A percentile compares a stretch with the other conserved stretches of the same genome.
Evolutionary conservation across 2,113 vertebrate species (phyloP).

Genomic region (Megaleporinus macrocephalus): DNA sequence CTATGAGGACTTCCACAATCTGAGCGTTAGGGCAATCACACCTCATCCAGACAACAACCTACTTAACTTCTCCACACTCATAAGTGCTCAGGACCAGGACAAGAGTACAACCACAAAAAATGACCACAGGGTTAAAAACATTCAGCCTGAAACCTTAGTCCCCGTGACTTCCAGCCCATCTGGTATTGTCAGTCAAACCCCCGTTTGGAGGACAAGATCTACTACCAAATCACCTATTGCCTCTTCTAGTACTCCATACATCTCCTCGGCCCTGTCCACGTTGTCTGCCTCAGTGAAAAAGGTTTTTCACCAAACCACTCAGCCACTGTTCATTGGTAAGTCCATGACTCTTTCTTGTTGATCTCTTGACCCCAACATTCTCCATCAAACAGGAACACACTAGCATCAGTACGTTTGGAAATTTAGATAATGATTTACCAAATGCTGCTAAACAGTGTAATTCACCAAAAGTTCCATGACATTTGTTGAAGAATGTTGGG

Average conservation of each 20-base stretch:
- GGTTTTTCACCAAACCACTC: slow-evolving; percentile 85
- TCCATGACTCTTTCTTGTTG: not conserved
- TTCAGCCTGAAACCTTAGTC: slow-evolving; percentile 65
- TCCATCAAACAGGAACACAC: not conserved
- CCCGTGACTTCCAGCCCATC: slow-evolving; percentile 70
- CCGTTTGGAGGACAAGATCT: not conserved
- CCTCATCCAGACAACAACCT: slow-evolving; percentile 58
- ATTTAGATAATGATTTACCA: too few relatives aligned
- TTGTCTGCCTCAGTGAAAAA: slow-evolving; percentile 70
- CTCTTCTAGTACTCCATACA: slow-evolving; percentile 48
- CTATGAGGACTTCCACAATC: slow-evolving; percentile 67
- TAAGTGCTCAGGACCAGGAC: slow-evolving; percentile 48
- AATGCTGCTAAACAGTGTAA: not conserved
- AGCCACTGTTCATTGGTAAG: slow-evolving; percentile 91
- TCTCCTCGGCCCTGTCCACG: slow-evolving; percentile 55
- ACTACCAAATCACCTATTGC: slow-evolving; percentile 45
- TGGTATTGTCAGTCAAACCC: not conserved
- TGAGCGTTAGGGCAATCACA: slow-evolving; percentile 17
- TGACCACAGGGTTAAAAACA: slow-evolving; percentile 54
- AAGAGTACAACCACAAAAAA: slow-evolving; percentile 60
- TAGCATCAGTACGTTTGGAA: not conserved
- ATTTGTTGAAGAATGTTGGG: not conserved
- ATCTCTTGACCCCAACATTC: not conserved
- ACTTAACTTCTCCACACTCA: slow-evolving; percentile 61
- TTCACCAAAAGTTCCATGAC: not conserved